Evolutionary conservation across 2,113 vertebrate species (phyloP), one percentile per base, ranked within the genome.

Genomic region (Semicossyphus pulcher): DNA sequence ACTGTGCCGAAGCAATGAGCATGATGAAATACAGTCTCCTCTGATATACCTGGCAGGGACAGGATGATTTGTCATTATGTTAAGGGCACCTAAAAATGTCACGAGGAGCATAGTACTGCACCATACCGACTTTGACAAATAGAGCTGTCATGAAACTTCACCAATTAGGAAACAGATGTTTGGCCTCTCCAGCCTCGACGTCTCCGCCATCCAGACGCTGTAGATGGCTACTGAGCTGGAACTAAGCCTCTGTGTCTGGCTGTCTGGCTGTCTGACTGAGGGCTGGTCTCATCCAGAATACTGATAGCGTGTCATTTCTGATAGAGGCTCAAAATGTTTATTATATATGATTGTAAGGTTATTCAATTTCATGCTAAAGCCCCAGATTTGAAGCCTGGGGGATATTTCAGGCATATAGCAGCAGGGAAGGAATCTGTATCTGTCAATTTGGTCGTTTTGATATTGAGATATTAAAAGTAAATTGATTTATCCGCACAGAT

Each of bases 301-400:
- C 76, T 72, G 78, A 87, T 81, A 48, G 29, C 39, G 23, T 58
- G 66, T 82, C 57, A 61, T 81, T 66, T 76, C 26, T 52, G 64
- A 68, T 62, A 26, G 58, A 66, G 23, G 14, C 42, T 66, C 23
- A 28, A 25, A 47, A 26, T 2, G 3, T 73, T 53, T 34, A 67
- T 37, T 39, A 47, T 68, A 79, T 78, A 76, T 64, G 28, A 78
- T 69, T 83, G 75, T 61, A 47, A 85, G 64, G 62, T 74, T 63
- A 80, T 87, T 85, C 51, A 82, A 76, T 90, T 81, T 83, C 72
- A 85, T 7, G 51, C 57, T 59, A 29, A 75, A 72, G 70, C 51
- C 28, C 26, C n/a, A 39, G 60, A 64, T 68, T 62, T 87, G 71
- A 73, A 53, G 52, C 20, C 63, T 34, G 1, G 0, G 15, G 20